Evolutionary conservation across 2,797 vertebrate genomes (phyloP).

Genomic region (Bovichtus variegatus): DNA sequence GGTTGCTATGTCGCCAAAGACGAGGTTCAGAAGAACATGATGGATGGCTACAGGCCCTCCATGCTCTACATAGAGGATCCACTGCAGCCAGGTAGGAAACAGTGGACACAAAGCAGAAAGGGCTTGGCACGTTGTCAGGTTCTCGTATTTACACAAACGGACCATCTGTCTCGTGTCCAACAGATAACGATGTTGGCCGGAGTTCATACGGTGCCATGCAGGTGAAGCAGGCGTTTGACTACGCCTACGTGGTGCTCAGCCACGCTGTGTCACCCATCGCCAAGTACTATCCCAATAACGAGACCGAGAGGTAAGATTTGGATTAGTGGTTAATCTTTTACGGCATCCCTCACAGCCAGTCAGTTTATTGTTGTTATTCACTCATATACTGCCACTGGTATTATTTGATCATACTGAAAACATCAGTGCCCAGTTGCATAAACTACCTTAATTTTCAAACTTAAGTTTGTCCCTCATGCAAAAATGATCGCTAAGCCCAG

Average conservation of each 20-base stretch:
- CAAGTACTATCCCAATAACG: constrained; percentile 96
- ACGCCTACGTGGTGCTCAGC: constrained; percentile 95
- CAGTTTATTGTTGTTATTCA: not conserved
- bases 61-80: constrained; percentile 99
- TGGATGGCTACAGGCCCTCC: constrained; percentile 96
- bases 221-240: constrained; percentile 99
- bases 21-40: constrained; percentile 96
- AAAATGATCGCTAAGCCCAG: too few species aligned
- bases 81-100: constrained; percentile 92
- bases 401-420: not conserved
- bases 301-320: constrained; percentile 91
- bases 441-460: too few species aligned
- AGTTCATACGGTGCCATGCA: constrained; percentile 99
- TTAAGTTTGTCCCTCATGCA: too few species aligned
- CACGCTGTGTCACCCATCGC: constrained; percentile 96
- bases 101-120: not conserved
- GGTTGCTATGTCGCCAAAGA: constrained; percentile 98
- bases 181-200: constrained; percentile 96
- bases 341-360: not conserved
- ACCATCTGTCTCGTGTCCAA: constrained; percentile 9
- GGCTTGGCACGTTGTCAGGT: not conserved
- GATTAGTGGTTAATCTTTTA: not conserved
- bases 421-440: too few species aligned
- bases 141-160: not conserved
- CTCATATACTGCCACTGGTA: not conserved